Evolutionary conservation across 2,113 vertebrate species (phyloP).

Genomic region (Corythoichthys intestinalis): DNA sequence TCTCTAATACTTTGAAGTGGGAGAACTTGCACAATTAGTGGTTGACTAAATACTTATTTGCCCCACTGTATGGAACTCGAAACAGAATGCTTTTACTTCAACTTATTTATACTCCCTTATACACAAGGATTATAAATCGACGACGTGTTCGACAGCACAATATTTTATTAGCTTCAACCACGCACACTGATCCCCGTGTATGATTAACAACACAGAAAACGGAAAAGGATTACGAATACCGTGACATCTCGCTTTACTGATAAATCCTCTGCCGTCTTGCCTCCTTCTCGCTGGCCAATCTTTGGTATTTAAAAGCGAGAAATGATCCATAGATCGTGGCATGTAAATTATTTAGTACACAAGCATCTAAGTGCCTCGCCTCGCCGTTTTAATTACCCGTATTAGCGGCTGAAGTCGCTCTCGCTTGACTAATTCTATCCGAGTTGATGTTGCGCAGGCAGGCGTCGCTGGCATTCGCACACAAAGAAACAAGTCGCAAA

Average conservation of each 20-base stretch:
- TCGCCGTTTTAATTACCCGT: conserved; percentile 77
- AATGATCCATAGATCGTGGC: conserved; percentile 74
- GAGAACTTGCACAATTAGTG: no score
- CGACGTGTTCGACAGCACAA: conserved; percentile 6
- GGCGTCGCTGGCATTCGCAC: conserved; percentile 35
- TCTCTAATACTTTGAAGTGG: no score
- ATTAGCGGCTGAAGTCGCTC: conserved; percentile 77
- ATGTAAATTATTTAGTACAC: conserved; percentile 79
- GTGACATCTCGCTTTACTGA: conserved; percentile 67
- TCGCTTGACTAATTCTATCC: conserved; percentile 77
- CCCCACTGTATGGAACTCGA: no score
- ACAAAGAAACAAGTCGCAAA: conserved; percentile 44
- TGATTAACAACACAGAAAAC: conserved; percentile 58
- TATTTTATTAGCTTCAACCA: conserved; percentile 55
- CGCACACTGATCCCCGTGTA: conserved; percentile 59
- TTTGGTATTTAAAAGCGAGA: conserved; percentile 67
- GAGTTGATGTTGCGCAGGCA: conserved; percentile 60
- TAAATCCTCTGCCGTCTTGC: conserved; percentile 63
- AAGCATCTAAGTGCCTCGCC: conserved; percentile 73
- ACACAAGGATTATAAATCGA: background rate
- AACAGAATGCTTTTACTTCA: no score
- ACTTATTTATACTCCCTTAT: conserved; percentile 7
- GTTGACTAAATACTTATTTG: no score
- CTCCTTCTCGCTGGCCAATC: conserved; percentile 48
- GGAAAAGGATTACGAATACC: conserved; percentile 62